Conservation (phyloP, 2,113 vertebrate genomes). For the Parus major region DNA sequence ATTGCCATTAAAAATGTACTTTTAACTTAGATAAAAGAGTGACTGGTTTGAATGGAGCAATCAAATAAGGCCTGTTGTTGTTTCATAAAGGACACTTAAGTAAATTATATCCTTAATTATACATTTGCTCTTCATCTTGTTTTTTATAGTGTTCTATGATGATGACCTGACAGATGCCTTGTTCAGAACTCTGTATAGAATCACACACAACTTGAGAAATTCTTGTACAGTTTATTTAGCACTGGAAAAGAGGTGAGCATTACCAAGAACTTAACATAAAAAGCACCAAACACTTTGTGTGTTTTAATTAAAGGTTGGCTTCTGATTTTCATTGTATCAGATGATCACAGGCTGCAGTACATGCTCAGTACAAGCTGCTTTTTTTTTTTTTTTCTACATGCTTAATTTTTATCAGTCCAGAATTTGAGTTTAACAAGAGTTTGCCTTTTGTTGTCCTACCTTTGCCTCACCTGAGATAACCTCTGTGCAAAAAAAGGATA, state of each 20-base stretch:
- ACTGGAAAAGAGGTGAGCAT: constrained; percentile 86
- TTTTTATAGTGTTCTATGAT: constrained; percentile 87
- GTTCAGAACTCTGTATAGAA: constrained; percentile 81
- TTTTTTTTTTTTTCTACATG: background rate
- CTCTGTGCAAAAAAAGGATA: background rate
- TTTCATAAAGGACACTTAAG: background rate
- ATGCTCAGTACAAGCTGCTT: background rate
- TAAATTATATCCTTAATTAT: background rate
- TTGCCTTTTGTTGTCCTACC: background rate
- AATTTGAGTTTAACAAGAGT: background rate
- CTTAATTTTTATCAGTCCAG: background rate
- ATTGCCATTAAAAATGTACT: background rate
- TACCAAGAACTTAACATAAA: background rate
- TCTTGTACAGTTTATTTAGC: constrained; percentile 81
- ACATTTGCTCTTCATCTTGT: background rate
- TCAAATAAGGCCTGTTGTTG: background rate
- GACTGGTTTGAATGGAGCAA: background rate
- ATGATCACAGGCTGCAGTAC: background rate
- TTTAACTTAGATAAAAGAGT: background rate
- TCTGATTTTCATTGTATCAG: background rate
- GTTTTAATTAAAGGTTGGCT: background rate
- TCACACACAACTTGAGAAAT: constrained; percentile 76
- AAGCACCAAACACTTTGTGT: background rate
- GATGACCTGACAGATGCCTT: constrained; percentile 89
- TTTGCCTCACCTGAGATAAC: background rate